A percentile compares a stretch with the other conserved stretches of the same genome.
phyloP scores from a whole-genome alignment of 2,888 invertebrate genomes.

The Erebia palarica region DNA sequence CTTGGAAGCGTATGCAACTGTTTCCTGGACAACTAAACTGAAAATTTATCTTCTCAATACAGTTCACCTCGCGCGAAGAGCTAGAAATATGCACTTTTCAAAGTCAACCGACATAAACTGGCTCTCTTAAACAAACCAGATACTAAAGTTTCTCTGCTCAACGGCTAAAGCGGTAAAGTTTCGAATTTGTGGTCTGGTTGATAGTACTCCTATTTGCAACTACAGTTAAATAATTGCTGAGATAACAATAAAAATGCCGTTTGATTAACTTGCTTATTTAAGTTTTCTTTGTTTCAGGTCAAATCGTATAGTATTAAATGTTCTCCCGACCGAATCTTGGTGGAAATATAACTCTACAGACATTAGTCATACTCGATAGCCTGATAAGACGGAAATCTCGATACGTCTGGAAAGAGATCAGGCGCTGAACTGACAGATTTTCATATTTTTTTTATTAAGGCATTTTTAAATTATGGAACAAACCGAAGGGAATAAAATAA shows the following conservation, averaged over 20 bases:
- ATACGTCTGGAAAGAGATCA: too few species aligned
- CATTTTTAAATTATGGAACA: too few species aligned
- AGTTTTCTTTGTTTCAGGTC: too few species aligned
- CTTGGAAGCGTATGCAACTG: conserved; percentile 29
- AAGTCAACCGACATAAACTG: conserved; percentile 67
- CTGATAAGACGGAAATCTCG: too few species aligned
- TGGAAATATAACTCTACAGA: too few species aligned
- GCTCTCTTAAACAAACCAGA: conserved; percentile 69
- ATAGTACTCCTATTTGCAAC: conserved; percentile 33
- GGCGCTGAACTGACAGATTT: too few species aligned
- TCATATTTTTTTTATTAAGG: too few species aligned
- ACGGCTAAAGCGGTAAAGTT: conserved; percentile 55
- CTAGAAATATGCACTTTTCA: conserved; percentile 61
- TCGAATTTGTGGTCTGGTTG: conserved; percentile 47
- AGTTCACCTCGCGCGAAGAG: conserved; percentile 51
- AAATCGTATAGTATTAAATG: too few species aligned
- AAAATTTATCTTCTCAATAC: conserved; percentile 33
- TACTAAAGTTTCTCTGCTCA: conserved; percentile 58
- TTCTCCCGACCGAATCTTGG: too few species aligned
- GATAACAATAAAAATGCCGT: not conserved
- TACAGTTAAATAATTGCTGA: not conserved
- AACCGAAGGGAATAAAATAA: too few species aligned
- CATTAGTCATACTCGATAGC: too few species aligned
- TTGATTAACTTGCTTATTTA: not conserved
- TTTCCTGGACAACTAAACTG: conserved; percentile 32